These are phyloP conservation scores for Campylomormyrus tamandua DNA, from an alignment of 2,113 vertebrate species.

Conservation along the genomic window DNA sequence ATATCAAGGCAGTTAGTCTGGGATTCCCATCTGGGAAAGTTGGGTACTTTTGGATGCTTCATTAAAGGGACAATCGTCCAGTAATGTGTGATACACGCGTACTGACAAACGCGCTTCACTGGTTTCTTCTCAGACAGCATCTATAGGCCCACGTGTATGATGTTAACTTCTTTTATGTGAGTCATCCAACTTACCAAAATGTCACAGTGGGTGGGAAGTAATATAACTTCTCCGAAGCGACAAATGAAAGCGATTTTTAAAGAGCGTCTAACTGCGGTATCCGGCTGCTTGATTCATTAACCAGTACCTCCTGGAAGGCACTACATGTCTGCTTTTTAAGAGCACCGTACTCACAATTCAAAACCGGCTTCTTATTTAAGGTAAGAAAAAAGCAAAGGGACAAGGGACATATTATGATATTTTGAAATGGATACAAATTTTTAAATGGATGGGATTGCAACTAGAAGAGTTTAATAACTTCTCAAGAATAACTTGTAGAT, in stretches of 20 bases:
- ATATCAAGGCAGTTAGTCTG: not conserved
- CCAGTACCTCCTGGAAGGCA: not conserved
- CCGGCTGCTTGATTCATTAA: not conserved
- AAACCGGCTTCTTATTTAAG: not conserved
- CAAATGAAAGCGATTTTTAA: not conserved
- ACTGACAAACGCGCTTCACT: not conserved
- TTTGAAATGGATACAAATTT: not conserved
- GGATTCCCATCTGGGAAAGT: not conserved
- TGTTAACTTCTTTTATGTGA: not conserved
- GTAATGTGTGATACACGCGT: not conserved
- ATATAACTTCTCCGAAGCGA: not conserved
- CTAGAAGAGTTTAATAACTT: not conserved
- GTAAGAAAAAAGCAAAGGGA: not conserved
- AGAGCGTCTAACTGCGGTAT: not conserved
- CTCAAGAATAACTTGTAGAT: not conserved
- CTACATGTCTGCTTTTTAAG: not conserved
- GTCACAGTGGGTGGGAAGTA: not conserved
- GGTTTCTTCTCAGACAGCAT: not conserved
- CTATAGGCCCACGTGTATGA: not conserved
- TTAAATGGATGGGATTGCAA: not conserved
- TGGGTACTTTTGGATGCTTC: not conserved
- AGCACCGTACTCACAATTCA: not conserved
- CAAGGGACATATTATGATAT: not conserved
- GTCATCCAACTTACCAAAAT: not conserved
- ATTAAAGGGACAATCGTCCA: not conserved